Evolutionary conservation across 1,140 invertebrate genomes (phyloP).

Genomic region (Drosophila parabipectinata): DNA sequence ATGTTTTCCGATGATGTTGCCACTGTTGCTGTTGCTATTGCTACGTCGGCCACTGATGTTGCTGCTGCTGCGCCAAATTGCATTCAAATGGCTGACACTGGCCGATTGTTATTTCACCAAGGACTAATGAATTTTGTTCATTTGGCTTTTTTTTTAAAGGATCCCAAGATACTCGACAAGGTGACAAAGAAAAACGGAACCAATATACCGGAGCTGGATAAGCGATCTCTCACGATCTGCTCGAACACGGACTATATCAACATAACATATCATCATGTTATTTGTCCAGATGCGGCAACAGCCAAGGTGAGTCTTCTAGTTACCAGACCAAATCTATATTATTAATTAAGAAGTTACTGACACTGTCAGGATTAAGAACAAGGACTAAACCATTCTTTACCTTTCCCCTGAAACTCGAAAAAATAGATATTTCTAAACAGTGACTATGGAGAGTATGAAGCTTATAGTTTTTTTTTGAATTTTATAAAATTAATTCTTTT

Average conservation of each 20-base stretch:
- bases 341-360: too few relatives aligned
- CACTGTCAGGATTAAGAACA: not conserved
- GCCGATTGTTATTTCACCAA: not conserved
- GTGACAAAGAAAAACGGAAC: conserved; percentile 90
- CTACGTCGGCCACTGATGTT: conserved; percentile 13
- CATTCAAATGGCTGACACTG: conserved; percentile 44
- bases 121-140: conserved; percentile 2
- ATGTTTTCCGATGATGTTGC: conserved; percentile 45
- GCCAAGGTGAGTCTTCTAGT: conserved; percentile 90
- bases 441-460: too few relatives aligned
- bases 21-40: conserved; percentile 13
- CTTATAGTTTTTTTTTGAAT: too few relatives aligned
- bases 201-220: conserved; percentile 90
- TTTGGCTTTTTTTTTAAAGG: conserved; percentile 85
- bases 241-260: conserved; percentile 99
- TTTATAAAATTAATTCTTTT: too few relatives aligned
- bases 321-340: not conserved
- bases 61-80: conserved; percentile 50
- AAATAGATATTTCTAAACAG: too few relatives aligned
- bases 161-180: conserved; percentile 92
- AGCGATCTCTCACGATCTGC: conserved; percentile 98
- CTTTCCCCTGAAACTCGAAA: not conserved
- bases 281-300: conserved; percentile 95
- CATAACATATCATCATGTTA: conserved; percentile 98
- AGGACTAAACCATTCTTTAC: not conserved